These are phyloP conservation scores for Turnix velox DNA, from an alignment of 2,113 vertebrate species.

Conservation along the genomic window DNA sequence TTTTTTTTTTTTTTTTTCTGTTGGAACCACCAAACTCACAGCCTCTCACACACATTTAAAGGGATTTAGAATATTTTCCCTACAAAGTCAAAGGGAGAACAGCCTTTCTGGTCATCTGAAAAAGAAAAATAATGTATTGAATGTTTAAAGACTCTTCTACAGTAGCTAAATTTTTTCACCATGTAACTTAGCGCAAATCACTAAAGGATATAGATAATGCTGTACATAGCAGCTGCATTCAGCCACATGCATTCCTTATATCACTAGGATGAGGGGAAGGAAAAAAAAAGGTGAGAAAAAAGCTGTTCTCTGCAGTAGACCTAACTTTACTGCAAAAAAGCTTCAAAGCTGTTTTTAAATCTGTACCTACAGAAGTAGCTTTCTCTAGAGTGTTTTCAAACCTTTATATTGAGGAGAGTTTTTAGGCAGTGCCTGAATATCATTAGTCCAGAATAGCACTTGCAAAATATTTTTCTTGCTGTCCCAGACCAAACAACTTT, in stretches of 20 bases:
- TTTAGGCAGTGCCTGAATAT: slow-evolving; percentile 38
- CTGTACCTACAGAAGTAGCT: background rate
- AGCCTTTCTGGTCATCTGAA: background rate
- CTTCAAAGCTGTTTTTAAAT: slow-evolving; percentile 11
- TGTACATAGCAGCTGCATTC: background rate
- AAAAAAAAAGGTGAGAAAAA: background rate
- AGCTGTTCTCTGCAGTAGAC: background rate
- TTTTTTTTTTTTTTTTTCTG: background rate
- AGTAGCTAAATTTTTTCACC: background rate
- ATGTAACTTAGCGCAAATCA: background rate
- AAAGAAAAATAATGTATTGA: background rate
- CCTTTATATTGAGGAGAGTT: slow-evolving; percentile 39
- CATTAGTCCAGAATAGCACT: slow-evolving; percentile 58
- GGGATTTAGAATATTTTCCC: background rate
- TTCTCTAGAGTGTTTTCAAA: slow-evolving; percentile 23
- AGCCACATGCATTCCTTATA: background rate
- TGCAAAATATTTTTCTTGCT: slow-evolving; percentile 53
- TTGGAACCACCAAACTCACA: background rate
- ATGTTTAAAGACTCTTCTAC: background rate
- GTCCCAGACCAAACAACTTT: slow-evolving; percentile 63
- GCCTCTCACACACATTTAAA: background rate
- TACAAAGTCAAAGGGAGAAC: background rate
- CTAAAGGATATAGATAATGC: background rate
- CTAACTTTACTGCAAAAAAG: background rate
- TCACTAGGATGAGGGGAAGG: background rate